These are phyloP conservation scores for Crambe crambe DNA, from an alignment of 37 sponge, comb jelly and placozoan species.

Conservation along the genomic window DNA sequence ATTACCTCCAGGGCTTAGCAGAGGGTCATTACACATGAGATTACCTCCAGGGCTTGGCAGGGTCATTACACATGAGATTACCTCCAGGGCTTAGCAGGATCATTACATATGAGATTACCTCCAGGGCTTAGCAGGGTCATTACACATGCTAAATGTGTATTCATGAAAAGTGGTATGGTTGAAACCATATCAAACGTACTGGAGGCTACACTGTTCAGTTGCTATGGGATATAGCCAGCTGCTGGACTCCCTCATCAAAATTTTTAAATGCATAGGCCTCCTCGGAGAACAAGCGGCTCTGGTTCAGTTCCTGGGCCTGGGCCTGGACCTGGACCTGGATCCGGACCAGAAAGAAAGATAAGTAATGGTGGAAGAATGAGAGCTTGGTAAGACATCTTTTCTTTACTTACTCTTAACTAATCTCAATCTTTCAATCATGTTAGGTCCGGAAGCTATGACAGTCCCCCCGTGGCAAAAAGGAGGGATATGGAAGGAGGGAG, in stretches of 20 bases:
- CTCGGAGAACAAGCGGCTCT: not conserved
- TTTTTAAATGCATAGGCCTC: not conserved
- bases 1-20: too few species aligned
- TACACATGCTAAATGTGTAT: too few species aligned
- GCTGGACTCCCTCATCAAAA: too few species aligned
- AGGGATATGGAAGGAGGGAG: slow-evolving; percentile 48
- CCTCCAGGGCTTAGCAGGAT: too few species aligned
- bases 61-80: too few species aligned
- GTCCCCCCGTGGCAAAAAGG: slow-evolving; percentile 52
- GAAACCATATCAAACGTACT: too few species aligned
- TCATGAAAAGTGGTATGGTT: too few species aligned
- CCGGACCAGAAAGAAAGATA: slow-evolving; percentile 29
- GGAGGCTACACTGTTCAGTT: too few species aligned
- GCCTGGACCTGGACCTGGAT: not conserved
- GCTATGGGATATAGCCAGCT: not conserved
- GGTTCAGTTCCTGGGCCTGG: not conserved
- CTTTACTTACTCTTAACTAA: not conserved
- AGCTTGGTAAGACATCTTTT: slow-evolving; percentile 28
- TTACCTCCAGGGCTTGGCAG: too few species aligned
- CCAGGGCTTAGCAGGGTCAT: too few species aligned
- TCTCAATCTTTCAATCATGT: not conserved
- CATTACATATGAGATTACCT: too few species aligned
- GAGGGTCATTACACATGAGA: too few species aligned
- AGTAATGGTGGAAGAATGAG: slow-evolving; percentile 45
- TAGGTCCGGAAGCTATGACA: slow-evolving; percentile 10